Evolutionary conservation across 2,113 vertebrate genomes (phyloP).

Genomic region (Poecile atricapillus): DNA sequence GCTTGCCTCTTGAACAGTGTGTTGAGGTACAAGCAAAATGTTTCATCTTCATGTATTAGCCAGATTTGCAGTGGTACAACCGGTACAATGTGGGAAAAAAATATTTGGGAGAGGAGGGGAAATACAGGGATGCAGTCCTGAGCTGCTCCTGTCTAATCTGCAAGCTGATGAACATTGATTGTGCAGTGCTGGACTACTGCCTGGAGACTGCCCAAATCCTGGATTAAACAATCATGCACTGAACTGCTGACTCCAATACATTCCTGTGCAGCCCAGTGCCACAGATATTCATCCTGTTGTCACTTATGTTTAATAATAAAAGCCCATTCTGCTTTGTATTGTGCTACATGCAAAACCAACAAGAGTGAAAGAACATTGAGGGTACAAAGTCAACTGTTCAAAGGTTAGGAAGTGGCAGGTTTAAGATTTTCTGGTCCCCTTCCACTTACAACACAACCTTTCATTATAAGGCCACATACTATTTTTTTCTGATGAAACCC

Average conservation of each 20-base stretch:
- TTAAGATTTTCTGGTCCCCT: neutral
- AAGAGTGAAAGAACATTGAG: neutral
- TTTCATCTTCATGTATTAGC: neutral
- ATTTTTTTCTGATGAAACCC: neutral
- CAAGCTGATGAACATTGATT: neutral
- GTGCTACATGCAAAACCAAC: neutral
- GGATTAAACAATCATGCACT: neutral
- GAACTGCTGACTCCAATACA: slow-evolving; percentile 17
- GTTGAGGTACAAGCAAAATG: neutral
- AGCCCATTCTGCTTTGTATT: neutral
- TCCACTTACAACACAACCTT: neutral
- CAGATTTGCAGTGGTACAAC: neutral
- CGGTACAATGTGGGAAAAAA: neutral
- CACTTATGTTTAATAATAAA: slow-evolving; percentile 14
- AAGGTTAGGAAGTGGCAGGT: neutral
- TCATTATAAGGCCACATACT: neutral
- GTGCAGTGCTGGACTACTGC: neutral
- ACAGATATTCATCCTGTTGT: neutral
- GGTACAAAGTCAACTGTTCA: neutral
- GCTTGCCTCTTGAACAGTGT: neutral
- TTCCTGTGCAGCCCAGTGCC: neutral
- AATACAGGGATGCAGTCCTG: neutral
- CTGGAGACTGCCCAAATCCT: slow-evolving; percentile 7
- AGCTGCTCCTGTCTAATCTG: neutral
- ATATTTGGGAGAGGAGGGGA: neutral